phyloP scores from a whole-genome alignment of 2,113 vertebrate genomes.

The Strix aluco region DNA sequence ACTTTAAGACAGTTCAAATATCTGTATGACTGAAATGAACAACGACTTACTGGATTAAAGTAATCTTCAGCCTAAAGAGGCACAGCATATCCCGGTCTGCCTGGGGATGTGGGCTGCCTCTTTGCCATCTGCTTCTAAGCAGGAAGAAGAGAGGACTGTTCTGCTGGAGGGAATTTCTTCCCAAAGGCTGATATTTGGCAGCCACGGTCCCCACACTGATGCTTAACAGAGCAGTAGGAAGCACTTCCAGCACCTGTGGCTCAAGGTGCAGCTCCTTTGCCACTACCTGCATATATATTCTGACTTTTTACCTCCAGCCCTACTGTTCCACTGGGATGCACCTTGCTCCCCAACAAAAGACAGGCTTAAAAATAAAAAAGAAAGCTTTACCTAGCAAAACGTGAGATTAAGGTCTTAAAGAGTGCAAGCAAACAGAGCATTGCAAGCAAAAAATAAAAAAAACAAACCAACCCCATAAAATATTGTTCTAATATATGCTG shows the following conservation, averaged over 20 bases:
- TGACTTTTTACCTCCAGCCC: neutral
- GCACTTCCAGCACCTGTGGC: neutral
- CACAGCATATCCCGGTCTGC: neutral
- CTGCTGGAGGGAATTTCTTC: slow-evolving; percentile 32
- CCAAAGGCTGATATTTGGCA: neutral
- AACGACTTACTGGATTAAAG: neutral
- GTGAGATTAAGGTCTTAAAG: neutral
- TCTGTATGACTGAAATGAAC: neutral
- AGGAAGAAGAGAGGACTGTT: neutral
- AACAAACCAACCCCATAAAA: neutral
- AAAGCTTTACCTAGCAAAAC: neutral
- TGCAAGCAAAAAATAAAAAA: neutral
- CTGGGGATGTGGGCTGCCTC: neutral
- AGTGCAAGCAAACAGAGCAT: neutral
- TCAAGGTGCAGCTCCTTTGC: neutral
- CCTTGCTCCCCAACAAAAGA: neutral
- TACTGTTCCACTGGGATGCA: neutral
- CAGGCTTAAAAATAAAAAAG: neutral
- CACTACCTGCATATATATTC: neutral
- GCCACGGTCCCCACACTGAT: neutral
- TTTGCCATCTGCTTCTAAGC: slow-evolving; percentile 7
- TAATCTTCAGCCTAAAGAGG: neutral
- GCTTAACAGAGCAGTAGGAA: neutral
- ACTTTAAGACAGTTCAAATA: neutral
- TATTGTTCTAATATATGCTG: neutral